Evolutionary conservation across 2,113 vertebrate species (phyloP).

Genomic region (Calidris pugnax): DNA sequence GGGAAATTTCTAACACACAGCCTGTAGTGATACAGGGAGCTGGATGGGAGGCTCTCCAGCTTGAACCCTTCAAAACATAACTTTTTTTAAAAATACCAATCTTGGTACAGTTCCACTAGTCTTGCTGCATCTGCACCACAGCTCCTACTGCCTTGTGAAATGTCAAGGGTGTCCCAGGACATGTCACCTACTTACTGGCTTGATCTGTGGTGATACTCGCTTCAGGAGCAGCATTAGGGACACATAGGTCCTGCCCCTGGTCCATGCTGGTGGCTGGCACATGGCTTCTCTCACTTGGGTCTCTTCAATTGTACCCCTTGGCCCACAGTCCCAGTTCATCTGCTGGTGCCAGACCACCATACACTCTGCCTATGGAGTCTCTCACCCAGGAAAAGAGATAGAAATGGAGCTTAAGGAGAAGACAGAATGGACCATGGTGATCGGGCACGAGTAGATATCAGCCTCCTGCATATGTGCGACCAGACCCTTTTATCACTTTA

Average conservation of each 20-base stretch:
- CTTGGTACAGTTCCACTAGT: not conserved
- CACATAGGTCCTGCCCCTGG: not conserved
- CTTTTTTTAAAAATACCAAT: fast-evolving
- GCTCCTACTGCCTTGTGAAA: not conserved
- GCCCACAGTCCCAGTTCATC: not conserved
- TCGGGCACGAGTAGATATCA: not conserved
- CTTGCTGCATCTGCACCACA: not conserved
- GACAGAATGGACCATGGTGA: not conserved
- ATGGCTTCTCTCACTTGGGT: not conserved
- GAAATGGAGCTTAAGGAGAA: not conserved
- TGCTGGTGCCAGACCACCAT: not conserved
- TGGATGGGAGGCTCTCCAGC: not conserved
- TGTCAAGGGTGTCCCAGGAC: fast-evolving
- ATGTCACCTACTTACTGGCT: fast-evolving
- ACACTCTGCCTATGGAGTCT: not conserved
- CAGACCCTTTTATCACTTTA: not conserved
- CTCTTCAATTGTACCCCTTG: not conserved
- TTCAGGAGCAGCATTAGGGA: not conserved
- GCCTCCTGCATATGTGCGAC: fast-evolving
- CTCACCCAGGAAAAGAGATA: not conserved
- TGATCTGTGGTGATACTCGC: fast-evolving
- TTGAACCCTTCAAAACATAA: not conserved
- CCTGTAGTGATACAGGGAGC: fast-evolving
- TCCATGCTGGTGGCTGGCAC: not conserved
- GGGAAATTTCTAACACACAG: not conserved